Conservation (phyloP, 2,888 invertebrate genomes). For the Eremobia ochroleuca region DNA sequence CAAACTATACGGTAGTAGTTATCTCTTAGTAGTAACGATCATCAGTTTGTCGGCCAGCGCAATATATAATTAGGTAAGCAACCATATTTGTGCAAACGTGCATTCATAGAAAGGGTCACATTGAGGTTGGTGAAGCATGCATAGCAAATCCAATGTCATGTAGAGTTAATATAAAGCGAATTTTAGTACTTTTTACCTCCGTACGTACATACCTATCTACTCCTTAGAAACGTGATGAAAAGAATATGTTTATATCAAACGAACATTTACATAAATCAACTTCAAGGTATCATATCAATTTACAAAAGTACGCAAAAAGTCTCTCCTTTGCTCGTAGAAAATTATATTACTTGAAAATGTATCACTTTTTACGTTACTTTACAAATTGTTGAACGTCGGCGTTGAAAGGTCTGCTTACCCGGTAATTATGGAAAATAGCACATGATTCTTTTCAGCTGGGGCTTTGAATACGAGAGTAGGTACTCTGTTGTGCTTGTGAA, state of each 20-base stretch:
- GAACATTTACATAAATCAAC: slow-evolving; percentile 51
- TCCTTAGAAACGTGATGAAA: slow-evolving; percentile 3
- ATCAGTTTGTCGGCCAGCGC: background rate
- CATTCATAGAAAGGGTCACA: background rate
- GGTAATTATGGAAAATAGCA: slow-evolving; percentile 19
- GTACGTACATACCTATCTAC: background rate
- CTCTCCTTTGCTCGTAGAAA: slow-evolving; percentile 12
- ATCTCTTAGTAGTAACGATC: background rate
- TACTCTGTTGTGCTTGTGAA: background rate
- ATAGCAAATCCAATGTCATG: background rate
- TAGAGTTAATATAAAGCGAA: background rate
- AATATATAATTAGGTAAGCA: background rate
- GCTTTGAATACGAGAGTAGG: background rate
- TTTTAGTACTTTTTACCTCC: background rate
- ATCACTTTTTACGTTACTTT: slow-evolving; percentile 26
- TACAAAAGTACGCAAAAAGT: slow-evolving; percentile 39
- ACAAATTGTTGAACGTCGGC: slow-evolving; percentile 4
- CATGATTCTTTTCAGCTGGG: background rate
- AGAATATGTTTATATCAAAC: slow-evolving; percentile 14
- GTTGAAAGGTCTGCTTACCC: background rate
- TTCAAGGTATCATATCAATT: slow-evolving; percentile 39
- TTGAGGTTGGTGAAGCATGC: background rate
- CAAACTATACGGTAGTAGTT: background rate
- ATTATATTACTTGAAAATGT: slow-evolving; percentile 38
- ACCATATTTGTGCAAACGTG: background rate